Conservation (phyloP, 2,113 vertebrate species). For the Corythaeola cristata region DNA sequence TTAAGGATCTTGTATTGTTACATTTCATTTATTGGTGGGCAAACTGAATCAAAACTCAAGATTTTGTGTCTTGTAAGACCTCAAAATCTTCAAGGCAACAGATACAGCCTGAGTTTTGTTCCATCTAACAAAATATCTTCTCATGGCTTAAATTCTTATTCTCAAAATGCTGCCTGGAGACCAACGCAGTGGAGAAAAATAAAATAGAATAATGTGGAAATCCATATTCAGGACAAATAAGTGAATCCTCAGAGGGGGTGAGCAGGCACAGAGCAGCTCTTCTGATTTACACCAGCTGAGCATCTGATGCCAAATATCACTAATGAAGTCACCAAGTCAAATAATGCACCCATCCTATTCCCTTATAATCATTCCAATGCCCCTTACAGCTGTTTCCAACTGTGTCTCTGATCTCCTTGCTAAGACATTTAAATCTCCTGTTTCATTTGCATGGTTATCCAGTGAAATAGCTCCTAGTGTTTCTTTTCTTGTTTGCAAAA, state of each 20-base stretch:
- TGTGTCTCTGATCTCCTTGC: constrained; percentile 62
- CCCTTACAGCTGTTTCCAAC: constrained; percentile 64
- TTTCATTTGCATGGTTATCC: constrained; percentile 74
- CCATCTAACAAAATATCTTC: not conserved
- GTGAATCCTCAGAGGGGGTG: constrained; percentile 1
- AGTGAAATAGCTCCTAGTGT: constrained; percentile 72
- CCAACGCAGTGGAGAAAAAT: not conserved
- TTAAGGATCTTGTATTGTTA: not conserved
- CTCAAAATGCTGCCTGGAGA: not conserved
- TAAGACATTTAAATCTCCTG: constrained; percentile 72
- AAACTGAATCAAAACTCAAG: not conserved
- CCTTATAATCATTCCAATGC: constrained; percentile 40
- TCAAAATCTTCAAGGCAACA: not conserved
- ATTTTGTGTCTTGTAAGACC: not conserved
- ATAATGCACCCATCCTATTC: constrained; percentile 46
- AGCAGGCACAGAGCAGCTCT: constrained; percentile 9
- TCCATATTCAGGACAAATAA: constrained; percentile 50
- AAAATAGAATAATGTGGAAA: constrained; percentile 18
- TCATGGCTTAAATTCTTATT: not conserved
- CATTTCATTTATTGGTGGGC: not conserved
- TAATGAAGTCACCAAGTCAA: constrained; percentile 60
- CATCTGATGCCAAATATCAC: constrained; percentile 23
- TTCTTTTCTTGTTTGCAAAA: constrained; percentile 73
- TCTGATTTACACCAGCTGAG: constrained; percentile 26
- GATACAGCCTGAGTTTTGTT: not conserved